Evolutionary conservation across 2,888 invertebrate species (phyloP), one percentile per base, ranked within the genome.

Genomic region (Acleris cristana): DNA sequence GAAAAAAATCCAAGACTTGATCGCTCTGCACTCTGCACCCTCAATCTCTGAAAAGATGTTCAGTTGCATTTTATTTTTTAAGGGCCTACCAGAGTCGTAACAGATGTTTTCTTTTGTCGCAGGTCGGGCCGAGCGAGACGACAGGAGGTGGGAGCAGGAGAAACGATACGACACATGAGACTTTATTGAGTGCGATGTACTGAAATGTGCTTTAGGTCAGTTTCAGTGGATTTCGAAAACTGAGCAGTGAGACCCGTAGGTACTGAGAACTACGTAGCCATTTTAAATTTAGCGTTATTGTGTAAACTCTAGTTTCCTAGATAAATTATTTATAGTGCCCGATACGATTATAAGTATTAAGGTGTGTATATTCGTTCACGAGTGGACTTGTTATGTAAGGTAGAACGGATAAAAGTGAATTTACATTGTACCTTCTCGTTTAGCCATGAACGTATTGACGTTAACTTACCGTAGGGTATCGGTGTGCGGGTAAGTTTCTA

Each of bases 51-150:
- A 34, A 2, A 12, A 34, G 34, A 34, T 34, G 34, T 34, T 12
- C 10, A 10, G 10, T 34, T 34, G 34, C 12, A 12, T 34, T 40
- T 14, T 14, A 14, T 14, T 40, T 6, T 14, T 10, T 26, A 26
- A 26, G 26, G 34, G 2, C 10, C 30, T 8, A 34, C 10, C 34
- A 34, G 34, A 2, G 10, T 34, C 1, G 34, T 34, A 34, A 34
- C 34, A 10, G 34, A 3, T 14, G 14, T 26, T 71, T 81, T 70
- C 72, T 71, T 73, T 90, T 90, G 89, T 88, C 82, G 63, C 81
- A 91, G 90, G 88, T 88, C 80, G 77, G 79, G 82, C 79, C 82
- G 81, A 75, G 72, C 78, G 74, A 79, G 76, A 75, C 76, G 77
- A 78, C 82, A 81, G 85, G 87, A 82, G 80, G 34, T 10, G 83